Percentiles rank a stretch among this genome's conserved stretches.
Conservation (phyloP, 2,113 vertebrate genomes). For the Heterotis niloticus region DNA sequence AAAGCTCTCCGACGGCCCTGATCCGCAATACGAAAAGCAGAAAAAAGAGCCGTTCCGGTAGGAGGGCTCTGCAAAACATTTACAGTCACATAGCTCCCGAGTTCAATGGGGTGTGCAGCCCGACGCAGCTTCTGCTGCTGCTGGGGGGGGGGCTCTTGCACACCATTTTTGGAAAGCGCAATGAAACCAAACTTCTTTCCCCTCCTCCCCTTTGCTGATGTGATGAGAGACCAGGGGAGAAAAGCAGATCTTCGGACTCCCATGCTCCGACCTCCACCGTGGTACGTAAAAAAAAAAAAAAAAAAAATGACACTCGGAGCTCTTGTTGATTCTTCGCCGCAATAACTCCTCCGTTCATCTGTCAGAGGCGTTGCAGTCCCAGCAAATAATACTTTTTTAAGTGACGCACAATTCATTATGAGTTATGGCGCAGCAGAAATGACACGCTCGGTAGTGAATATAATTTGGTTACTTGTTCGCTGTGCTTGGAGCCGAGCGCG, state of each 20-base stretch:
- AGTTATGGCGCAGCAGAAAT: slow-evolving; percentile 11
- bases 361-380: neutral
- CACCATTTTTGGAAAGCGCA: too few species aligned
- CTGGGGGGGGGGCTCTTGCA: too few species aligned
- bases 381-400: slow-evolving; percentile 19
- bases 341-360: neutral
- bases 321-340: neutral
- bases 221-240: neutral
- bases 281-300: too few species aligned
- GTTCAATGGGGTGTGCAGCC: too few species aligned
- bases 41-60: too few species aligned
- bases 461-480: slow-evolving; percentile 27
- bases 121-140: too few species aligned
- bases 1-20: too few species aligned
- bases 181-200: too few species aligned
- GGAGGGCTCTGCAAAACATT: too few species aligned
- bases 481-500: slow-evolving; percentile 7
- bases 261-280: neutral
- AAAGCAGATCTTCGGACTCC: neutral
- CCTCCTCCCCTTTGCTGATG: too few species aligned
- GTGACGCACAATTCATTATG: slow-evolving; percentile 22
- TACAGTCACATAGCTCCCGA: too few species aligned
- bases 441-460: slow-evolving; percentile 14
- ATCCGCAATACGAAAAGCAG: too few species aligned
- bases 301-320: neutral